Conservation (phyloP, 1,140 invertebrate species). For the Drosophila tropicalis region DNA sequence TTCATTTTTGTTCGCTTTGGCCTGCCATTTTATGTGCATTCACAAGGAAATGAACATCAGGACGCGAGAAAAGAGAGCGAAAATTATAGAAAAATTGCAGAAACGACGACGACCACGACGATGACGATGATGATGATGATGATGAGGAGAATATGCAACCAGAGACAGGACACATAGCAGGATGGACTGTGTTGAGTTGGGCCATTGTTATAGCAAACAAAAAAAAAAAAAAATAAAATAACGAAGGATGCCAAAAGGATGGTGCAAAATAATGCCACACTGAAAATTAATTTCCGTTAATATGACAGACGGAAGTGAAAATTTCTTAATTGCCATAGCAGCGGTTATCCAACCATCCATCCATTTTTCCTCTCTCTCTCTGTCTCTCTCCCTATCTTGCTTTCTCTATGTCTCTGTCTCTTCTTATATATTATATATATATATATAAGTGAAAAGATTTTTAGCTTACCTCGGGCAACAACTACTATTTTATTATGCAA, state of each 20-base stretch:
- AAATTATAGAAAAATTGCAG: constrained; percentile 14
- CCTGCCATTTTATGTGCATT: constrained; percentile 26
- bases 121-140: too few species aligned
- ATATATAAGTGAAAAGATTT: constrained; percentile 3
- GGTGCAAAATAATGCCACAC: constrained; percentile 22
- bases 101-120: background rate
- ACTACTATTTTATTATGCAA: constrained; percentile 28
- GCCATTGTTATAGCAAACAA: background rate
- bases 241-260: constrained; percentile 25
- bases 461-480: background rate
- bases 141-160: too few species aligned
- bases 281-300: constrained; percentile 35
- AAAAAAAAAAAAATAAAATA: constrained; percentile 19
- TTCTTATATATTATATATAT: background rate
- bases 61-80: constrained; percentile 12
- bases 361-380: background rate
- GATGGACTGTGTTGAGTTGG: background rate
- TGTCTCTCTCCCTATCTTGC: background rate
- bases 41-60: constrained; percentile 18
- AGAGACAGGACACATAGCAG: too few species aligned
- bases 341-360: background rate
- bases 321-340: constrained; percentile 27
- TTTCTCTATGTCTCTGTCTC: background rate
- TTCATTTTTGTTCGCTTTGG: constrained; percentile 18
- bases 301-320: constrained; percentile 25